These are phyloP conservation scores for Rhingia rostrata DNA, from an alignment of 2,888 invertebrate genomes.

Conservation along the genomic window DNA sequence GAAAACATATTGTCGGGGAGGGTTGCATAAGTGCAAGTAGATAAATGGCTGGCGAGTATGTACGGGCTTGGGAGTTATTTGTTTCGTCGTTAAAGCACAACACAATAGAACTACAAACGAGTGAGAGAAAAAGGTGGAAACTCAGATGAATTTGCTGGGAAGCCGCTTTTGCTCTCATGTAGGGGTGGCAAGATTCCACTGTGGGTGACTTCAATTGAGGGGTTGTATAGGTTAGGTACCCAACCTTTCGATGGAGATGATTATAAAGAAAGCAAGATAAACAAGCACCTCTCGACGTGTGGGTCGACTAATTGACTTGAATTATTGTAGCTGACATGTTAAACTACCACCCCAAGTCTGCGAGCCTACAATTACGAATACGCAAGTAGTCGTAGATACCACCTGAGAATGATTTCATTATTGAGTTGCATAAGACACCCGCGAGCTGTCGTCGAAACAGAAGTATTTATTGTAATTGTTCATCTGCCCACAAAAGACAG, in stretches of 20 bases:
- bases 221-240: not conserved
- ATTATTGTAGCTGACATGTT: slow-evolving; percentile 37
- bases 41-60: slow-evolving; percentile 27
- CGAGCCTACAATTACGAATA: not conserved
- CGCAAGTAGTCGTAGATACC: not conserved
- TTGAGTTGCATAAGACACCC: slow-evolving; percentile 20
- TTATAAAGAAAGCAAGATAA: not conserved
- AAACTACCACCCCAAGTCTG: slow-evolving; percentile 29
- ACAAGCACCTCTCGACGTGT: slow-evolving; percentile 17
- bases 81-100: not conserved
- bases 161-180: slow-evolving; percentile 11
- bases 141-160: too few species aligned
- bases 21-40: slow-evolving; percentile 34
- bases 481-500: not conserved
- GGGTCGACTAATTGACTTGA: slow-evolving; percentile 51
- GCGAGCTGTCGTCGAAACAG: not conserved
- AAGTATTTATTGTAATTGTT: not conserved
- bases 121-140: not conserved
- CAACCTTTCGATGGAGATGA: not conserved
- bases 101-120: slow-evolving; percentile 2
- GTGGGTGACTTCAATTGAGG: slow-evolving; percentile 40
- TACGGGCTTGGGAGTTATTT: not conserved
- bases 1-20: not conserved
- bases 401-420: slow-evolving; percentile 32
- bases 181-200: slow-evolving; percentile 51